These are phyloP conservation scores for Muscidifurax raptorellus DNA, from an alignment of 1,140 invertebrate genomes.

Conservation along the genomic window DNA sequence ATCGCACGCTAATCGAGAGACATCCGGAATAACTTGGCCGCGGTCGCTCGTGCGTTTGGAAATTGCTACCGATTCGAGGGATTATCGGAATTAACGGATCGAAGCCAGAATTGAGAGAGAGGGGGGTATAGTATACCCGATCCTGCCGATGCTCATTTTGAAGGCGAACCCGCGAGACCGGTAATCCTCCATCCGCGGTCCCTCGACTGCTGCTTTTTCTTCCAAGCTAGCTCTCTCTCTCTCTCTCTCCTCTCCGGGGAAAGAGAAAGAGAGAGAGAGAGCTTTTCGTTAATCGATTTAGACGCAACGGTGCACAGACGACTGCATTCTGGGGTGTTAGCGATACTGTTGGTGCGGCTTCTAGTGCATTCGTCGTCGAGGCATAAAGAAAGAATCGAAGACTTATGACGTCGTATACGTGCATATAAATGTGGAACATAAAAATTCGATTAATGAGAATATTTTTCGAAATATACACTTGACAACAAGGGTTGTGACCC, in stretches of 20 bases:
- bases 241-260: not conserved
- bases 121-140: not conserved
- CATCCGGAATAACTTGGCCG: slow-evolving; percentile 14
- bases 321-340: not conserved
- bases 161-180: not conserved
- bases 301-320: not conserved
- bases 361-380: too few species aligned
- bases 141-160: not conserved
- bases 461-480: too few species aligned
- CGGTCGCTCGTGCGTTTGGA: slow-evolving; percentile 2
- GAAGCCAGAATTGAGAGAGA: not conserved
- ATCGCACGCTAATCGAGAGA: slow-evolving; percentile 17
- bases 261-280: not conserved
- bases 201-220: not conserved
- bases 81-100: slow-evolving; percentile 28
- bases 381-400: too few species aligned
- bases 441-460: too few species aligned
- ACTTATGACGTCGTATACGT: too few species aligned
- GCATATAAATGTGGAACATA: too few species aligned
- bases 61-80: slow-evolving; percentile 25
- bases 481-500: too few species aligned
- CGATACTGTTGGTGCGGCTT: not conserved
- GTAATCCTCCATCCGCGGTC: not conserved
- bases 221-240: not conserved
- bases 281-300: slow-evolving; percentile 8